Evolutionary conservation across 1,140 invertebrate genomes (phyloP), one percentile per base, ranked within the genome.

Genomic region (Drosophila ohnishii): DNA sequence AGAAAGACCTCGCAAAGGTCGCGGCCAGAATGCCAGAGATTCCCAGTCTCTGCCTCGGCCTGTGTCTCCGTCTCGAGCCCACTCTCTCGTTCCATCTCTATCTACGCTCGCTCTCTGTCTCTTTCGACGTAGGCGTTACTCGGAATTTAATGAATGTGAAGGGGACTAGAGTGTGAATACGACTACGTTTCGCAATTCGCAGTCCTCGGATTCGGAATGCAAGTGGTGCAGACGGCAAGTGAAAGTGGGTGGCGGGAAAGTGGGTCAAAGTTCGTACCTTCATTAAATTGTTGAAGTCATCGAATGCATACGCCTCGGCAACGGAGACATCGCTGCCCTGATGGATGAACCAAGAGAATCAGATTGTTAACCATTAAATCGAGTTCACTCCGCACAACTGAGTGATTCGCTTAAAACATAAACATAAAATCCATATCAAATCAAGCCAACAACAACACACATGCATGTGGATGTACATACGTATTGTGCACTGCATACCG

Each of bases 261-360:
- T 83, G 75, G 75, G 80, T 88, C 83, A 79, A 59, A 76, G 51
- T 77, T 90, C 51, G 51, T 91, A 91, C 90, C 90, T 91, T 90
- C 89, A 90, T 91, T 76, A 91, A 78, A 70, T 90, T 91, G 77
- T 91, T 92, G 72, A 92, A 87, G 72, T 92, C 91, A 71, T 92
- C 90, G 73, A 92, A 92, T 58, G 91, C 90, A 88, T 92, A 90
- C 44, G 78, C 80, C 73, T 92, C 91, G 55, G 76, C 77, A 39
- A 77, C 83, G 40, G 91, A 92, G 59, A 90, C 91, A 81, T 92
- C 91, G 76, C 91, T 92, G 60, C 77, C 82, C 91, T 92, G 66
- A 50, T 42, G 55, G 11, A 55, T 63, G 45, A 57, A 58, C 50
- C 50, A 53, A 53, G 37, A 55, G 51, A 67, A 66, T 60, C 42